Evolutionary conservation across 2,888 invertebrate species (phyloP).

Genomic region (Acrocyrtus sp.): DNA sequence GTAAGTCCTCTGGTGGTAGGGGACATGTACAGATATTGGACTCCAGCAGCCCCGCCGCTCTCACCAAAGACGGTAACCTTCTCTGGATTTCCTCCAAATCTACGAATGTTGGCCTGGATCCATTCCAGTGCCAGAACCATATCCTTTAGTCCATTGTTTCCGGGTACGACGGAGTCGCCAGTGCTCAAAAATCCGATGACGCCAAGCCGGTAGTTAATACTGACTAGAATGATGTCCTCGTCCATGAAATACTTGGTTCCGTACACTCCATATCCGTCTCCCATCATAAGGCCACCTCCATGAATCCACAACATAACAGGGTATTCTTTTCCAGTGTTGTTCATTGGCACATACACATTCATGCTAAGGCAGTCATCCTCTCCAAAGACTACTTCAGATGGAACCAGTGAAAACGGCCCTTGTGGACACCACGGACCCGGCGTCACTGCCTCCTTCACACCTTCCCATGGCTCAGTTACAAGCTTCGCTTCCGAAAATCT

Average conservation of each 20-base stretch:
- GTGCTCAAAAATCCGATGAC: constrained; percentile 28
- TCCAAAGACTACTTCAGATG: not conserved
- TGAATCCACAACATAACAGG: constrained; percentile 31
- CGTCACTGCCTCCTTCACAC: constrained; percentile 1
- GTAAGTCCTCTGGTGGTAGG: constrained; percentile 24
- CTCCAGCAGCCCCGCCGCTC: constrained; percentile 18
- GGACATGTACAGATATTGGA: constrained; percentile 19
- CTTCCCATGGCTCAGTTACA: constrained; percentile 12
- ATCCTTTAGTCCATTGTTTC: constrained; percentile 38
- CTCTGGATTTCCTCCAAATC: constrained; percentile 13
- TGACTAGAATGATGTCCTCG: constrained; percentile 23
- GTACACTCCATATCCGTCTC: not conserved
- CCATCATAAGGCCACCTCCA: constrained; percentile 15
- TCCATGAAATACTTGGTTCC: constrained; percentile 39
- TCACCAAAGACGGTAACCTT: constrained; percentile 10
- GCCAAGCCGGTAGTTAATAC: constrained; percentile 28
- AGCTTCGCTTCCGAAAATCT: constrained; percentile 5
- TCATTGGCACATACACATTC: constrained; percentile 35
- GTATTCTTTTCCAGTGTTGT: not conserved
- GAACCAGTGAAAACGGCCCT: not conserved
- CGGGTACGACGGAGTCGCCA: constrained; percentile 15
- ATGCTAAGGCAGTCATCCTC: constrained; percentile 27
- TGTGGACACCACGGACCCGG: constrained; percentile 22
- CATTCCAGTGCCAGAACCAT: constrained; percentile 10
- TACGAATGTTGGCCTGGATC: constrained; percentile 8